Percentiles rank a stretch among this genome's conserved stretches.
These are phyloP conservation scores for Girardinus metallicus DNA, from an alignment of 2,797 vertebrate species.

Conservation along the genomic window DNA sequence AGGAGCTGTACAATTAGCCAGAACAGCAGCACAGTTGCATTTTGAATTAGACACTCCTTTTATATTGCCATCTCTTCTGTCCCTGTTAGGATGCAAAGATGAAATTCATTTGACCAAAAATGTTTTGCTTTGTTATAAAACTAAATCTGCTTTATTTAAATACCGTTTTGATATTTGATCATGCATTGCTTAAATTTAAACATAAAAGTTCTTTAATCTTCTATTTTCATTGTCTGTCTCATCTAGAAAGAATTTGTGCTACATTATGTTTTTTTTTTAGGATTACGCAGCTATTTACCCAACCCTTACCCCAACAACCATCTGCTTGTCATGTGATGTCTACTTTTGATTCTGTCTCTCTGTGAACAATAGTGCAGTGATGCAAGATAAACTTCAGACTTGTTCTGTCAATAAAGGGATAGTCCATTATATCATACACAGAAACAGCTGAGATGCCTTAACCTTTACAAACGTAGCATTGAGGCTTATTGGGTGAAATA, in stretches of 20 bases:
- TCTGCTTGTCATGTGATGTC: neutral
- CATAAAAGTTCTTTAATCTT: neutral
- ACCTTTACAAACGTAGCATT: neutral
- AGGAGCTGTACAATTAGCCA: slow-evolving; percentile 7
- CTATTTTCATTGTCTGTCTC: too few relatives aligned
- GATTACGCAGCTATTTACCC: neutral
- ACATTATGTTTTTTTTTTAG: neutral
- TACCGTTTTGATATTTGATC: neutral
- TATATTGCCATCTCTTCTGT: neutral
- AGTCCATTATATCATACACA: neutral
- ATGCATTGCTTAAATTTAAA: neutral
- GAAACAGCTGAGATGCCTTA: neutral
- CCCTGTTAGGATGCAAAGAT: neutral
- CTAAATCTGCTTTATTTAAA: neutral
- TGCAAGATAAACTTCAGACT: neutral
- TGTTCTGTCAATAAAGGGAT: neutral
- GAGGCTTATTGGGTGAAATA: neutral
- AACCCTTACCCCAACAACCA: neutral
- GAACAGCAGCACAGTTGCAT: slow-evolving; percentile 15
- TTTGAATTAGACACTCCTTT: slow-evolving; percentile 21
- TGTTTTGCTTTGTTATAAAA: neutral
- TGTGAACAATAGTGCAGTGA: neutral
- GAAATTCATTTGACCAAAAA: neutral
- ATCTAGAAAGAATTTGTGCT: neutral
- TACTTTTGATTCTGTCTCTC: neutral